phyloP scores from a whole-genome alignment of 2,888 invertebrate genomes.

The Conistra vaccinii region DNA sequence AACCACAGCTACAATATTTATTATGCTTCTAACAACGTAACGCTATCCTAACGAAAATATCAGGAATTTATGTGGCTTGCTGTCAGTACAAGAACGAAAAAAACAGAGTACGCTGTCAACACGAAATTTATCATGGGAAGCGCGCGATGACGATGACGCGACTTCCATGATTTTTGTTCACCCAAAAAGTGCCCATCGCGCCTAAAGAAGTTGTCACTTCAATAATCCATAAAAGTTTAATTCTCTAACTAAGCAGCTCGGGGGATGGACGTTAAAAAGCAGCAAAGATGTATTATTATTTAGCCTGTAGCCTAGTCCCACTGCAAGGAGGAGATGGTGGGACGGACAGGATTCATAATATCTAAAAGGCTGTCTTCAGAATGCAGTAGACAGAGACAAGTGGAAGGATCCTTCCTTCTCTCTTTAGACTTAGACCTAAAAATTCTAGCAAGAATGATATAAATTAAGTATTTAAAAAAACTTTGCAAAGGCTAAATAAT shows the following conservation, averaged over 20 bases:
- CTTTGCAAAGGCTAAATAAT: neutral
- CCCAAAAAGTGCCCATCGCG: too few species aligned
- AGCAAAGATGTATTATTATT: neutral
- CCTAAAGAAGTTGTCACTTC: too few species aligned
- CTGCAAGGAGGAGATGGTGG: neutral
- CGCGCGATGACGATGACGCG: too few species aligned
- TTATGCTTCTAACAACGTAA: too few species aligned
- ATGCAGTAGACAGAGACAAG: neutral
- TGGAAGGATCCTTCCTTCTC: neutral
- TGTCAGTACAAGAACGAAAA: too few species aligned
- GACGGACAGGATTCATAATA: neutral
- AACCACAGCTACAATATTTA: too few species aligned
- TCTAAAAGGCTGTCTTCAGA: neutral
- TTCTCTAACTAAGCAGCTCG: neutral
- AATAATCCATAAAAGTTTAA: neutral
- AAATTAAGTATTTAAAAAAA: neutral
- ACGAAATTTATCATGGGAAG: too few species aligned
- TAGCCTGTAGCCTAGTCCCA: neutral
- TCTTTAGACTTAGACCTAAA: neutral
- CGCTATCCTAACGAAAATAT: too few species aligned
- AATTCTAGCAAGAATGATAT: neutral
- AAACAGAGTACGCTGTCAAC: too few species aligned
- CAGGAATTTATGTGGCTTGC: too few species aligned
- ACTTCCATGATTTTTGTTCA: too few species aligned
- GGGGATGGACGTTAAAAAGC: neutral